These are phyloP conservation scores for Gadus macrocephalus DNA, from an alignment of 2,113 vertebrate genomes.

Conservation along the genomic window DNA sequence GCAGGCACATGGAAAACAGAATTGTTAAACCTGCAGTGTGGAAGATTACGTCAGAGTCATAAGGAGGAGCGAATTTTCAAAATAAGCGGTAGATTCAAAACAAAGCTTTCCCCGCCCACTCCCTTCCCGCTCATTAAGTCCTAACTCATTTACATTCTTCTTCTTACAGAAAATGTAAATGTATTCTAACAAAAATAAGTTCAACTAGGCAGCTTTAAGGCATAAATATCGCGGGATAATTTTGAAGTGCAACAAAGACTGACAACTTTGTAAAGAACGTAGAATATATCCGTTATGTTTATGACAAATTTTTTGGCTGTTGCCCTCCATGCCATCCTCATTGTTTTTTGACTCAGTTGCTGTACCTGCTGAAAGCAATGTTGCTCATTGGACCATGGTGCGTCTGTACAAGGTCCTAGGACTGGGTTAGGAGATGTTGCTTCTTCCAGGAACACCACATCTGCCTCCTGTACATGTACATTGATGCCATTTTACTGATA, in stretches of 20 bases:
- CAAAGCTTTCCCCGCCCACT: background rate
- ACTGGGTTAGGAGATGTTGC: background rate
- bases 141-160: slow-evolving; percentile 1
- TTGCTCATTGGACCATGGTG: slow-evolving; percentile 9
- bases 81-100: slow-evolving; percentile 1
- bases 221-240: background rate
- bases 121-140: background rate
- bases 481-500: too few relatives aligned
- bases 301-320: background rate
- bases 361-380: slow-evolving; percentile 14
- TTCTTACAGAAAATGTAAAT: background rate
- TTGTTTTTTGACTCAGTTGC: slow-evolving; percentile 11
- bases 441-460: slow-evolving; percentile 4
- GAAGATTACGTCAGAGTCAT: too few relatives aligned
- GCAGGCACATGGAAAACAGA: slow-evolving; percentile 8
- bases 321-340: slow-evolving; percentile 11
- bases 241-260: slow-evolving; percentile 2
- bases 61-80: background rate
- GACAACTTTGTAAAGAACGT: background rate
- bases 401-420: background rate
- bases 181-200: background rate
- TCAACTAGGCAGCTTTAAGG: background rate
- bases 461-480: slow-evolving; percentile 2
- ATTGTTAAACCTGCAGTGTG: background rate
- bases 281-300: background rate